Base-by-base conservation (phyloP, 2,888 invertebrate genomes). In the Lycocerus yunnanus region DNA sequence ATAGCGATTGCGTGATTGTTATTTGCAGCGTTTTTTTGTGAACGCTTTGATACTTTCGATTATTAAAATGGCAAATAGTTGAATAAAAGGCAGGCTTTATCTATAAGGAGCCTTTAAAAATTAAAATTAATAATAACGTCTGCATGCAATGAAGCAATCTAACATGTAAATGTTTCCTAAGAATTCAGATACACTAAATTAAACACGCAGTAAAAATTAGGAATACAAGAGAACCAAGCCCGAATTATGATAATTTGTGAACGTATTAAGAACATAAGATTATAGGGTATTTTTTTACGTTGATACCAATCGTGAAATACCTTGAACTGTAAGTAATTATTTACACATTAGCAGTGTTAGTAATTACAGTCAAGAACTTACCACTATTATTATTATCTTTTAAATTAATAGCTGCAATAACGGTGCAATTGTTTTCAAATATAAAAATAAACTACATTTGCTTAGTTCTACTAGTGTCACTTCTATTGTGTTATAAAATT, bases 281-380 rank as follows among this genome's bases (percentile, higher is more conserved):
- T 83, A 83, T 78, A 79, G 81, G 81, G 78, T 81, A 79, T 80
- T 81, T 82, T 80, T 81, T 80, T 76, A 63, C 61, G 72, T 79
- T 84, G 85, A 85, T 85, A 84, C 83, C 78, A 82, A 85, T 85
- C 85, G 83, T 84, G 83, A 81, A 83, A 83, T 84, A 84, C 84
- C 84, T 84, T 84, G 85, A 83, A 84, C 83, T 80, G 71, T 63
- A 77, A 81, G 85, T 86, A 87, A 87, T 87, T 87, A 87, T 87
- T 86, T 87, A 86, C 86, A 86, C 87, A 87, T 87, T 87, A 87
- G 86, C 86, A 83, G 82, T 80, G 82, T 82, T 75, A 81, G 83
- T 87, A 86, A 87, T 87, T 87, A 84, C 82, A 84, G 83, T 83
- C 83, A 82, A 81, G 79, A 84, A 81, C 83, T 77, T 77, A 84